These are phyloP conservation scores for Trogon melanurus DNA, from an alignment of 2,113 vertebrate species.

Conservation along the genomic window DNA sequence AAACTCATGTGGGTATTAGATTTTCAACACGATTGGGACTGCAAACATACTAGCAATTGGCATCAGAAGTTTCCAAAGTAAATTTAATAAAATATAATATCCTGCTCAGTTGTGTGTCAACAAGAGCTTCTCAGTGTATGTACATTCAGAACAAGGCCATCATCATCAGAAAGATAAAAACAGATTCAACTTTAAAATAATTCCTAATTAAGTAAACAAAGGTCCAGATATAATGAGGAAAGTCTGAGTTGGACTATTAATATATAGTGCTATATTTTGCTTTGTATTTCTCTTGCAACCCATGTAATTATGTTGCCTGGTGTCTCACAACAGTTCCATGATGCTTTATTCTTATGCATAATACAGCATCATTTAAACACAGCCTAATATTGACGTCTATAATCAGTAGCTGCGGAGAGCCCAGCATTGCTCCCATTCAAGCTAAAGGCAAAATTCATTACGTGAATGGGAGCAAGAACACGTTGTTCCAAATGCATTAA, in stretches of 20 bases:
- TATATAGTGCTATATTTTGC: neutral
- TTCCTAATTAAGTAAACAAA: slow-evolving; percentile 33
- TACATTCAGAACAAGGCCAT: neutral
- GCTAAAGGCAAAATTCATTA: slow-evolving; percentile 54
- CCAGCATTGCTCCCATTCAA: slow-evolving; percentile 27
- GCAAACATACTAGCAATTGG: neutral
- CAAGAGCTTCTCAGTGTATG: neutral
- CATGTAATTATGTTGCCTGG: slow-evolving; percentile 53
- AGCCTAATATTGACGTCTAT: slow-evolving; percentile 44
- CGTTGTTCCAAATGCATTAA: slow-evolving; percentile 34
- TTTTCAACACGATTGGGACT: neutral
- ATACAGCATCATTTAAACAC: slow-evolving; percentile 19
- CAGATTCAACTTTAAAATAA: slow-evolving; percentile 11
- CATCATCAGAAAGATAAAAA: neutral
- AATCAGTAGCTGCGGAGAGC: slow-evolving; percentile 2
- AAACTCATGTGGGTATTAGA: neutral
- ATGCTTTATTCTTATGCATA: slow-evolving; percentile 38
- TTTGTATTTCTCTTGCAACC: slow-evolving; percentile 16
- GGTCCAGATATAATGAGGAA: neutral
- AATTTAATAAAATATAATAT: slow-evolving; percentile 27
- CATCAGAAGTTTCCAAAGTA: neutral
- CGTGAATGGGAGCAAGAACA: slow-evolving; percentile 11
- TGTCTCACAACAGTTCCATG: slow-evolving; percentile 22
- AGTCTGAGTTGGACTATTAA: neutral
- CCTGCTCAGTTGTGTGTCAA: neutral